Conservation (phyloP, 2,888 invertebrate genomes). For the Thalpophila matura region DNA sequence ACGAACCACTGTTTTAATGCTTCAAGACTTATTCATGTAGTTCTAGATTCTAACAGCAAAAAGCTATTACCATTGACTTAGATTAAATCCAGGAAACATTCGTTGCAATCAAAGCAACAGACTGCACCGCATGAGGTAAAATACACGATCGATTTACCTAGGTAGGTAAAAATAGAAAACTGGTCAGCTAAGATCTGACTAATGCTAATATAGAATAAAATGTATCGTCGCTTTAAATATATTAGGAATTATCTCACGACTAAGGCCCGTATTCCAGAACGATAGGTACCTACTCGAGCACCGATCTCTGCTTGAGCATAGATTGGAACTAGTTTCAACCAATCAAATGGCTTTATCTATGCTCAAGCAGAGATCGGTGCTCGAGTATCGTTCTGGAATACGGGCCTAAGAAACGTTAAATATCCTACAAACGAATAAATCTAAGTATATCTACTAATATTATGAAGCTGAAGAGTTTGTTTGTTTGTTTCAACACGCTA, state of each 20-base stretch:
- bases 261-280: no score
- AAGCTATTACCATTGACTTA: constrained; percentile 12
- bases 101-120: constrained; percentile 36
- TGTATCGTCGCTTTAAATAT: background rate
- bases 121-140: constrained; percentile 17
- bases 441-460: no score
- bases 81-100: constrained; percentile 49
- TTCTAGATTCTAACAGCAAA: constrained; percentile 10
- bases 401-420: no score
- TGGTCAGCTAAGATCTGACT: constrained; percentile 15
- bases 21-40: constrained; percentile 5
- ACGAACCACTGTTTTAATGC: background rate
- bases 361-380: no score
- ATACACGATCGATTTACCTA: constrained; percentile 15
- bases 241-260: background rate
- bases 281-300: no score
- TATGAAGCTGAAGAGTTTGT: no score
- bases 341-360: no score
- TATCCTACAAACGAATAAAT: no score
- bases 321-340: no score
- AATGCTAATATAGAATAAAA: constrained; percentile 1
- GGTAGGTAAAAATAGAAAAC: constrained; percentile 46
- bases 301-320: no score
- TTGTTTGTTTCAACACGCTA: no score
- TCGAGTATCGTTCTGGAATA: no score